Percentiles rank a stretch among this genome's conserved stretches.
Conservation (phyloP, 2,113 vertebrate genomes). For the Scomber scombrus region DNA sequence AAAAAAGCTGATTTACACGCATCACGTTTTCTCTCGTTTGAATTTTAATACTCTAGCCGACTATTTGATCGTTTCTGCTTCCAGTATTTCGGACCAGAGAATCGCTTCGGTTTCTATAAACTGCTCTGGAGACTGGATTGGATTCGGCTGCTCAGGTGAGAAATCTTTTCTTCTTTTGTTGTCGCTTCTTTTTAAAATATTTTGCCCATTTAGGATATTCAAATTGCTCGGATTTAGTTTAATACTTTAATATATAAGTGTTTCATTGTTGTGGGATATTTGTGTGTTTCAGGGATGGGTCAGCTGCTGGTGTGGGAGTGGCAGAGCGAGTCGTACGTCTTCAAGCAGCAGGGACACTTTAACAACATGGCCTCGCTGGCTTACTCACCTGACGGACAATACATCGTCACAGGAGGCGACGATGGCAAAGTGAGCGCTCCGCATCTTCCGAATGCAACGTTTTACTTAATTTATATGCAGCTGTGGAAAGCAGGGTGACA, state of each 20-base stretch:
- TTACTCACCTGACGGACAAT: constrained; percentile 95
- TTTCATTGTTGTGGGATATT: too few relatives aligned
- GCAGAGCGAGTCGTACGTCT: constrained; percentile 97
- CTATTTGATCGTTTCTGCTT: not conserved
- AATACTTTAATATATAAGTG: too few relatives aligned
- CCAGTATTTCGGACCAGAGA: constrained; percentile 95
- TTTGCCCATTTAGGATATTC: not conserved
- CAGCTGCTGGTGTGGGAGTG: constrained; percentile 99
- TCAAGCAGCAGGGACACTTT: constrained; percentile 98
- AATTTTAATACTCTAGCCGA: not conserved
- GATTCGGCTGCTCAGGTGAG: constrained; percentile 94
- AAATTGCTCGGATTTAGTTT: not conserved
- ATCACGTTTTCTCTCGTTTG: not conserved
- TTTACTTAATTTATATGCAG: too few relatives aligned
- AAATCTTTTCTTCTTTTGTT: not conserved
- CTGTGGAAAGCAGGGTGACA: too few relatives aligned
- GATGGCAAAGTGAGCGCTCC: constrained; percentile 91
- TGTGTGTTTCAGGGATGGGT: constrained; percentile 86
- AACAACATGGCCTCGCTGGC: constrained; percentile 95
- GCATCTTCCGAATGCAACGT: too few relatives aligned
- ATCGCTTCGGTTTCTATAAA: constrained; percentile 91
- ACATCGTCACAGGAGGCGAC: constrained; percentile 93
- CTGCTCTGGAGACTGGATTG: constrained; percentile 94
- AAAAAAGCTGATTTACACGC: not conserved
- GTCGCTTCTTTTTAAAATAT: too few relatives aligned